These are phyloP conservation scores for Oncorhynchus clarkii DNA, from an alignment of 2,113 vertebrate species.

Conservation along the genomic window DNA sequence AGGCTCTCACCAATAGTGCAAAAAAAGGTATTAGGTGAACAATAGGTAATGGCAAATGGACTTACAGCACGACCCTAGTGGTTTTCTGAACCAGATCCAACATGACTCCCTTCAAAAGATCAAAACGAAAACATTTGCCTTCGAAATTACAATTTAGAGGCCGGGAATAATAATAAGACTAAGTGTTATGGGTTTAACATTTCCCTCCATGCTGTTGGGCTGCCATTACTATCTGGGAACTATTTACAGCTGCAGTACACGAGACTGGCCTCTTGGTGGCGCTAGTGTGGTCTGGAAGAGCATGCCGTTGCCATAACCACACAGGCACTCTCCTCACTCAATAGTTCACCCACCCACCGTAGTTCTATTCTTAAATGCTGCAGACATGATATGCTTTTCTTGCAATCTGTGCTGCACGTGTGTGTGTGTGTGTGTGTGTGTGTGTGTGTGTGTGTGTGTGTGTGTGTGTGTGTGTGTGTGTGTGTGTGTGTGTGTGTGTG, in stretches of 20 bases:
- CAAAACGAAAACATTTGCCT: slow-evolving; percentile 66
- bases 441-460: no score
- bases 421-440: no score
- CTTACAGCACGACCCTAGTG: background rate
- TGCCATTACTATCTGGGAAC: slow-evolving; percentile 12
- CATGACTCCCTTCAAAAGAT: slow-evolving; percentile 55
- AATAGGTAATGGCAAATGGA: background rate
- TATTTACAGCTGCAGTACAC: slow-evolving; percentile 27
- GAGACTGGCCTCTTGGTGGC: slow-evolving; percentile 57
- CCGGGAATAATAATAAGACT: slow-evolving; percentile 65
- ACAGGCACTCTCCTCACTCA: slow-evolving; percentile 29
- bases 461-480: no score
- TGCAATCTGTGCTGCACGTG: slow-evolving; percentile 57
- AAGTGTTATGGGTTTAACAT: slow-evolving; percentile 70
- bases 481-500: no score
- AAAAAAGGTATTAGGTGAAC: no score
- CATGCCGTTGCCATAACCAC: background rate
- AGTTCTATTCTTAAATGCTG: slow-evolving; percentile 27
- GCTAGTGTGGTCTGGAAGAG: slow-evolving; percentile 51
- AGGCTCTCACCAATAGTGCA: no score
- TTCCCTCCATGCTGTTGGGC: slow-evolving; percentile 49
- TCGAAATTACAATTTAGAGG: slow-evolving; percentile 59
- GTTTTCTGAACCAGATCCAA: slow-evolving; percentile 52
- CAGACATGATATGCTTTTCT: background rate
- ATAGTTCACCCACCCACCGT: slow-evolving; percentile 9